phyloP scores from a whole-genome alignment of 2,113 vertebrate genomes.

The Myiagra hebetior region DNA sequence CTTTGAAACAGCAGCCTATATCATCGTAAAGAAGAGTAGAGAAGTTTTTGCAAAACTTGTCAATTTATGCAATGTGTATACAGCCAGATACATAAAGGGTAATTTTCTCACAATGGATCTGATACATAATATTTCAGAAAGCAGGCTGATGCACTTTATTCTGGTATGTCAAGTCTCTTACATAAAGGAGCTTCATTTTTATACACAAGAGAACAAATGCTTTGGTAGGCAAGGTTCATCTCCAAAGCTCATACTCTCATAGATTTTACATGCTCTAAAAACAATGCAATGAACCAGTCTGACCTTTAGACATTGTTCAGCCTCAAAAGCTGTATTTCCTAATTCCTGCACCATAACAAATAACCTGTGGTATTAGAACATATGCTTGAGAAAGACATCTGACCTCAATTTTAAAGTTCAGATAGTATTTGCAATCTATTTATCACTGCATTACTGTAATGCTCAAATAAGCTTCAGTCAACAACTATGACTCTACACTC shows the following conservation, averaged over 20 bases:
- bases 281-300: not conserved
- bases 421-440: not conserved
- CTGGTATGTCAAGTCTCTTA: not conserved
- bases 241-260: not conserved
- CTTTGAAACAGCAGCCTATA: not conserved
- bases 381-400: not conserved
- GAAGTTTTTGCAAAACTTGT: not conserved
- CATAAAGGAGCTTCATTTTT: not conserved
- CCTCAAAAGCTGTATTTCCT: not conserved
- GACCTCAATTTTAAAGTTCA: not conserved
- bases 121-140: not conserved
- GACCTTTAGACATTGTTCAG: not conserved
- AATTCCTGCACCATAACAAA: not conserved
- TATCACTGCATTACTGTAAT: not conserved
- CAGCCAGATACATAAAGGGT: conserved; percentile 2
- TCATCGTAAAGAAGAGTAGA: not conserved
- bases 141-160: not conserved
- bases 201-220: not conserved
- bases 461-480: not conserved
- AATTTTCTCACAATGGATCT: conserved; percentile 39
- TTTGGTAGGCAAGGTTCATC: not conserved
- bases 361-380: not conserved
- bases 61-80: conserved; percentile 1
- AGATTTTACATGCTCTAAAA: not conserved
- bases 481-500: not conserved